A percentile compares a stretch with the other conserved stretches of the same genome.
phyloP scores from a whole-genome alignment of 2,797 vertebrate genomes.

The Heteromormyrus szaboi region DNA sequence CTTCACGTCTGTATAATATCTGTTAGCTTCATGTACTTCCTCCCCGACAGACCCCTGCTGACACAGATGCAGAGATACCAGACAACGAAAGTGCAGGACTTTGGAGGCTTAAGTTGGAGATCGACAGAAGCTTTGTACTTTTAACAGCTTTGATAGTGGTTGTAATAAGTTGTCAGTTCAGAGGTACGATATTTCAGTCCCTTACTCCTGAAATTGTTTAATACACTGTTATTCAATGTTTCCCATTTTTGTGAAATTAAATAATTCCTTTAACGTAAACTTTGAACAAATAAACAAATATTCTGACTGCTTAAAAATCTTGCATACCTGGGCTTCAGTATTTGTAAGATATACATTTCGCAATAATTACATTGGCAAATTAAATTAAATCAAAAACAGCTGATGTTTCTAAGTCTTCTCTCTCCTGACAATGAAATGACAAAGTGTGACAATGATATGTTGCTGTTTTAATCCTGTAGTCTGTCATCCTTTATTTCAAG shows the following conservation, averaged over 20 bases:
- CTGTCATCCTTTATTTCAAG: background rate
- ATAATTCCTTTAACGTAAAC: background rate
- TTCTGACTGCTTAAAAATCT: background rate
- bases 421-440: background rate
- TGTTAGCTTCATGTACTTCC: background rate
- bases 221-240: background rate
- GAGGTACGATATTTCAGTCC: background rate
- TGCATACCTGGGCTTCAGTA: background rate
- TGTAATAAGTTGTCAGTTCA: background rate
- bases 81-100: background rate
- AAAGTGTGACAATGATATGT: background rate
- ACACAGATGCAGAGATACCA: background rate
- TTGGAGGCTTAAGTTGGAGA: background rate
- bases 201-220: background rate
- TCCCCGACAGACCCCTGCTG: background rate
- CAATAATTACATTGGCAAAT: background rate
- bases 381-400: background rate
- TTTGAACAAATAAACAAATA: background rate
- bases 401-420: background rate
- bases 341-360: background rate
- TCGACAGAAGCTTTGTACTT: background rate
- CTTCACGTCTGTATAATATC: background rate
- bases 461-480: background rate
- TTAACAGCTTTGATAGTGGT: background rate
- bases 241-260: background rate